Base-by-base conservation (phyloP, 2,888 invertebrate species). In the Mythimna ferrago region DNA sequence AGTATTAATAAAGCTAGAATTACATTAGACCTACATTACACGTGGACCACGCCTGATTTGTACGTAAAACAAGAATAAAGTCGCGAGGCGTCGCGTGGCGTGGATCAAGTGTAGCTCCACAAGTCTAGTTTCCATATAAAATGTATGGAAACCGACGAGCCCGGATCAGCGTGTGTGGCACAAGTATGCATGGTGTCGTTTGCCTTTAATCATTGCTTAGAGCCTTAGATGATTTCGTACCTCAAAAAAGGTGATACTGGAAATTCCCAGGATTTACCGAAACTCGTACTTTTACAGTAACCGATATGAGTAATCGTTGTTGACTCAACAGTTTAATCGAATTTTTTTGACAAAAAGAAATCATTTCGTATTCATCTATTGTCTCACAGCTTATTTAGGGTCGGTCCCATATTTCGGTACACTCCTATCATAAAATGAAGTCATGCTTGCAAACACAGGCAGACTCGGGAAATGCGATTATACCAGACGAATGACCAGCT, bases 401-500 rank as follows among this genome's bases (percentile, higher is more conserved):
- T 32, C 21, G 35, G 56, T 32, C 26, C 19, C 48, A 67, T 71
- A 63, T 81, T 78, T 58, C n/a, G 21, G 54, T 56, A 51, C n/a
- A 57, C 6, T 62, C 54, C 65, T 74, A 81, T 82, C 79, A 76
- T 71, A 61, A 83, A 67, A 71, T 51, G 62, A 66, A 80, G 76
- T 73, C 82, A 73, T 66, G 82, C 65, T 73, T 68, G n/a, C 68
- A 67, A 38, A 75, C 71, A 44, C 68, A 41, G 57, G 32, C 63
- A 61, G 71, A 61, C 48, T 26, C 61, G 64, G 80, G 75, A 83
- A 85, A 83, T 66, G 54, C 67, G 85, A 76, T 73, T 67, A 73
- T 74, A 61, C 71, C 78, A 81, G 83, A 82, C 76, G 83, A 80
- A 62, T 80, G 80, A 48, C 72, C 83, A 67, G 26, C 66, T 61